Conservation (phyloP, 30 jellyfish, hydroid and myxozoan genomes). For the Aurelia sp. region DNA sequence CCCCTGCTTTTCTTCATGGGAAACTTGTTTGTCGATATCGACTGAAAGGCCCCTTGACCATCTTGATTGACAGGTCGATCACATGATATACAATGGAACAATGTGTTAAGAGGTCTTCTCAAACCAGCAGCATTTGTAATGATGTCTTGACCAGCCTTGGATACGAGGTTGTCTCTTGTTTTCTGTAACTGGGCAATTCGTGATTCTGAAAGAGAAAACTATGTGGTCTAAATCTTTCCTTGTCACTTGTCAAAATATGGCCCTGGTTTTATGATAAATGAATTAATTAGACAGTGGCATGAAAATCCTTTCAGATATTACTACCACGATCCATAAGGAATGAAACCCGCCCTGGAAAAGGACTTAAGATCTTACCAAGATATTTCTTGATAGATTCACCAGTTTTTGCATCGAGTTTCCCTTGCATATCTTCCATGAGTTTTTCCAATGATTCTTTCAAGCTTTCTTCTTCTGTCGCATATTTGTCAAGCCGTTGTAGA, state of each 20-base stretch:
- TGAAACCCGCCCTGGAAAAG: too few relatives aligned
- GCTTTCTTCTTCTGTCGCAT: constrained; percentile 61
- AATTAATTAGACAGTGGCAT: too few relatives aligned
- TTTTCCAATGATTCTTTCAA: constrained; percentile 65
- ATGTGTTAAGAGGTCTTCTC: constrained; percentile 69
- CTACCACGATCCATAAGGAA: too few relatives aligned
- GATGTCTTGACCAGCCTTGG: constrained; percentile 43
- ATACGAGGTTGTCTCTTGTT: constrained; percentile 44
- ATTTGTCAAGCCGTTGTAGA: constrained; percentile 53
- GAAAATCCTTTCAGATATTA: too few relatives aligned
- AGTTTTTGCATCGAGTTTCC: constrained; percentile 70
- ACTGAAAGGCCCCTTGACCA: constrained; percentile 46
- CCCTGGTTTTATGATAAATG: too few relatives aligned
- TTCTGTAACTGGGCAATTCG: constrained; percentile 55
- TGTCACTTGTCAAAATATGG: too few relatives aligned
- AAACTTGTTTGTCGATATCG: constrained; percentile 21
- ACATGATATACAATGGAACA: constrained; percentile 84
- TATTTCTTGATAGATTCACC: constrained; percentile 70
- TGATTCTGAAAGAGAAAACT: constrained; percentile 17
- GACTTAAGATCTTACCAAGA: constrained; percentile 40
- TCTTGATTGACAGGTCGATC: constrained; percentile 80
- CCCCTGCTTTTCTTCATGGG: too few relatives aligned
- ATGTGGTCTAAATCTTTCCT: not conserved
- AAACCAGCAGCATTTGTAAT: constrained; percentile 84
- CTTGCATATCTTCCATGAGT: constrained; percentile 52